Evolutionary conservation across 2,888 invertebrate genomes (phyloP).

Genomic region (Ormia ochracea): DNA sequence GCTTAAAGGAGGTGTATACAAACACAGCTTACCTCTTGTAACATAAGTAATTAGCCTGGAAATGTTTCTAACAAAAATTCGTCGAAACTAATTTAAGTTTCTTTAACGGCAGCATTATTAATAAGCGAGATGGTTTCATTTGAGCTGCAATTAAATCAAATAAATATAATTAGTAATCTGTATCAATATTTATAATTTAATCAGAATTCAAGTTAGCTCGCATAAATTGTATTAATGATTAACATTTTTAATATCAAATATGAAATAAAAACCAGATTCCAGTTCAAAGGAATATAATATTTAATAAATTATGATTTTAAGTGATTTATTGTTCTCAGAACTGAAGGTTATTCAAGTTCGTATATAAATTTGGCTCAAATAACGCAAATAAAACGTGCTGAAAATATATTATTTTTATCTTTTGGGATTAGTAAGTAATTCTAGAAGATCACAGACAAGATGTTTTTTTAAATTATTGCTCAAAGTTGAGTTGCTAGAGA

Average conservation of each 20-base stretch:
- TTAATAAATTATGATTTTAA: background rate
- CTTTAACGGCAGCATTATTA: slow-evolving; percentile 45
- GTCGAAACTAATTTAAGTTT: slow-evolving; percentile 11
- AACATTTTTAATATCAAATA: background rate
- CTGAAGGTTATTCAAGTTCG: background rate
- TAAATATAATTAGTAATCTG: background rate
- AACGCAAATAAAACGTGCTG: background rate
- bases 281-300: background rate
- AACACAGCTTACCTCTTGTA: slow-evolving; percentile 7
- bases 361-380: background rate
- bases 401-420: too few relatives aligned
- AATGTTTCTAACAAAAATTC: background rate
- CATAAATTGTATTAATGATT: background rate
- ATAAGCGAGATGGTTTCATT: background rate
- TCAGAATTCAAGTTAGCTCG: background rate
- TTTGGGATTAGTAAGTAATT: too few relatives aligned
- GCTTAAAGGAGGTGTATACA: background rate
- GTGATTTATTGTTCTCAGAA: background rate
- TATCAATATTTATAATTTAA: background rate
- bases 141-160: slow-evolving; percentile 22
- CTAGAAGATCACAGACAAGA: too few relatives aligned
- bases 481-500: too few relatives aligned
- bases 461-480: too few relatives aligned
- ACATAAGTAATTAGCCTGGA: background rate
- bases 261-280: background rate